Evolutionary conservation across 2,888 invertebrate species (phyloP).

Genomic region (Willowsia nigromaculata): DNA sequence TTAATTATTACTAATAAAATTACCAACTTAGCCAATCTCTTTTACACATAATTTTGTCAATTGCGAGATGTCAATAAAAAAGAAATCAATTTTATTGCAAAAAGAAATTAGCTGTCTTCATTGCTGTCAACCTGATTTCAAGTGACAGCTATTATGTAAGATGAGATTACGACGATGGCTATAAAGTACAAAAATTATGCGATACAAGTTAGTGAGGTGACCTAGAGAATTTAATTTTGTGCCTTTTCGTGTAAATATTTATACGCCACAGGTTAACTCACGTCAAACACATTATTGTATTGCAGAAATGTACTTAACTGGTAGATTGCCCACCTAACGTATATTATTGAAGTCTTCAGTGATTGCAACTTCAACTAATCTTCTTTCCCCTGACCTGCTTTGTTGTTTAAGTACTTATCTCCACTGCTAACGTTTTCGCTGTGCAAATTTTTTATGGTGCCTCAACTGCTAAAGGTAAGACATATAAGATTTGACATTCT

Average conservation of each 20-base stretch:
- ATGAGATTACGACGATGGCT: neutral
- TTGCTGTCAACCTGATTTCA: conserved; percentile 62
- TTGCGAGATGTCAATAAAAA: conserved; percentile 14
- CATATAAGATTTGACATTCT: neutral
- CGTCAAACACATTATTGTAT: neutral
- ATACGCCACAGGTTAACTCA: neutral
- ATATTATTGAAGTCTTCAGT: no score
- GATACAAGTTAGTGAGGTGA: conserved; percentile 12
- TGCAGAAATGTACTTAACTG: no score
- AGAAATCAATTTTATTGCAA: conserved; percentile 46
- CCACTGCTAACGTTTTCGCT: neutral
- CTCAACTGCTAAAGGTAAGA: neutral
- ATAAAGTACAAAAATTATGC: neutral
- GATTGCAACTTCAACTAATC: neutral
- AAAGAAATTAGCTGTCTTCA: conserved; percentile 28
- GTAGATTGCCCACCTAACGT: no score
- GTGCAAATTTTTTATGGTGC: neutral
- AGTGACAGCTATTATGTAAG: conserved; percentile 17
- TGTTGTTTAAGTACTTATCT: neutral
- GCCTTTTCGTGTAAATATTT: neutral
- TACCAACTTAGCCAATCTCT: neutral
- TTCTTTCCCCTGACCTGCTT: neutral
- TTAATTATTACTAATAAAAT: neutral
- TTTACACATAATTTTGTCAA: neutral
- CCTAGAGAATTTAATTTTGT: conserved; percentile 56